These are phyloP conservation scores for Melangyna quadrimaculata DNA, from an alignment of 2,888 invertebrate genomes.

Conservation along the genomic window DNA sequence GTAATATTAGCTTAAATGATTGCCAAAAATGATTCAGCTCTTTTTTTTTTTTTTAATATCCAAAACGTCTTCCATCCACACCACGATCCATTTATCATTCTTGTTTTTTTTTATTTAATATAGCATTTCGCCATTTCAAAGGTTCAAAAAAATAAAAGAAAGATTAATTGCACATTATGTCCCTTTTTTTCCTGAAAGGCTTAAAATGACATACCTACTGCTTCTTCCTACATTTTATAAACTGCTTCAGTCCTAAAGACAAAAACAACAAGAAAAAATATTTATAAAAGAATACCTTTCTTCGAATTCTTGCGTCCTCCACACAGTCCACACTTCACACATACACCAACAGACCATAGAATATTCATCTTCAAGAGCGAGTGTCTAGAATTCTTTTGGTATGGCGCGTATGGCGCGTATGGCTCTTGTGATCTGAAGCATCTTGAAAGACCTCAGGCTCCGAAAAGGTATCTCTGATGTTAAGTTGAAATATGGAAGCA, in stretches of 20 bases:
- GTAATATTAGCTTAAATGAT: neutral
- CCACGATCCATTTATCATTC: neutral
- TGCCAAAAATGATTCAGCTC: neutral
- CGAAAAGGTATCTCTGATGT: neutral
- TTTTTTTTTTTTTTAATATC: neutral
- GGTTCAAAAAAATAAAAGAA: neutral
- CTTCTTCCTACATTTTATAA: neutral
- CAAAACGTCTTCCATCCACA: neutral
- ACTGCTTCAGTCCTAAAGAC: neutral
- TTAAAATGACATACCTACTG: neutral
- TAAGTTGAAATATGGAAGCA: constrained; percentile 16
- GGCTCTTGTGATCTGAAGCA: neutral
- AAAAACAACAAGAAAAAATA: neutral
- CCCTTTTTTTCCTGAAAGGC: neutral
- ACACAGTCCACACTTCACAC: no score
- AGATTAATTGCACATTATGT: constrained; percentile 6
- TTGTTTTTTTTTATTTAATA: neutral
- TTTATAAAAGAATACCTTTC: neutral
- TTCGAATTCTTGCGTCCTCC: neutral
- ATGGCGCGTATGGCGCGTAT: no score
- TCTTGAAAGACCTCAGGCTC: neutral
- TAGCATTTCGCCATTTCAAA: neutral
- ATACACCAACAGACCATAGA: neutral
- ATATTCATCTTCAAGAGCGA: neutral
- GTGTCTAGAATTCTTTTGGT: neutral